A percentile compares a stretch with the other conserved stretches of the same genome.
Evolutionary conservation across 2,113 vertebrate species (phyloP).

Genomic region (Platanista minor): DNA sequence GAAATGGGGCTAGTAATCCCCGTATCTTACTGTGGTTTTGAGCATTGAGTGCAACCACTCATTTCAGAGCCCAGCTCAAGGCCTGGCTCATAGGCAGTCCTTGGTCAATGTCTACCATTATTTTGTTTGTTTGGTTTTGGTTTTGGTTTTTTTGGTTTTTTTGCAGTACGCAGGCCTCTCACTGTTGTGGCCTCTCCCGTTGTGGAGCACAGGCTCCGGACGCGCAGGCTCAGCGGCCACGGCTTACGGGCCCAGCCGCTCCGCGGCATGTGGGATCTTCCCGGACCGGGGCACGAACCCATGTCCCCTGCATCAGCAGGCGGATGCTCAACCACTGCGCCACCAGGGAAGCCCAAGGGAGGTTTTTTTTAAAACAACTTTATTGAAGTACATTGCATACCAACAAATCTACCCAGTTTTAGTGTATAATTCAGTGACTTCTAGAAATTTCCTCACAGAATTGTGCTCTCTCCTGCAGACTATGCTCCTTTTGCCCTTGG

Average conservation of each 20-base stretch:
- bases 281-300: no score
- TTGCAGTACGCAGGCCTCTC: no score
- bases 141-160: no score
- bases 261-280: no score
- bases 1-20: background rate
- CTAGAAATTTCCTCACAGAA: background rate
- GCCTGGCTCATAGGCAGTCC: background rate
- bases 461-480: rapidly evolving
- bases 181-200: no score
- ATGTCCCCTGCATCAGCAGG: no score
- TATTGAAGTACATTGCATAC: background rate
- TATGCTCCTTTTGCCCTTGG: background rate
- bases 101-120: background rate
- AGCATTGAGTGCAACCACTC: background rate
- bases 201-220: no score
- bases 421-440: background rate
- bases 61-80: background rate
- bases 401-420: background rate
- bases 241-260: no score
- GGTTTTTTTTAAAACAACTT: background rate
- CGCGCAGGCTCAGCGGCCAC: no score
- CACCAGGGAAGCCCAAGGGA: no score
- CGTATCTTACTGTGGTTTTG: rapidly evolving
- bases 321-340: no score
- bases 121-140: no score